These are phyloP conservation scores for Ormyrus rosae DNA, from an alignment of 2,888 invertebrate genomes.

Conservation along the genomic window DNA sequence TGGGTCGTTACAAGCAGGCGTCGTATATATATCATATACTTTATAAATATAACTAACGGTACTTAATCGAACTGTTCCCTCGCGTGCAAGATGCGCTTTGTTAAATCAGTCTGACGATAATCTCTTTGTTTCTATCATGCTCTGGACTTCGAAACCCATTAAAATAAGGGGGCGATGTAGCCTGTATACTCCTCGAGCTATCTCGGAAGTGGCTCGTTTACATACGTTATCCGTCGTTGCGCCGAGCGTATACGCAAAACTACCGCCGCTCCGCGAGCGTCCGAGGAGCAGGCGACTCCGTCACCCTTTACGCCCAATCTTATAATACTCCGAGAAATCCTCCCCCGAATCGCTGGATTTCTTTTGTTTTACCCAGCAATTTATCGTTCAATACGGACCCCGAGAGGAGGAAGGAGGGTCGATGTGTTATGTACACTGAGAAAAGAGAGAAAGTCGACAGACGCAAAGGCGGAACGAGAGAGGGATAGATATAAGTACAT, in stretches of 20 bases:
- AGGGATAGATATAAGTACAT: constrained; percentile 3
- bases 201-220: constrained; percentile 24
- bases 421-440: not conserved
- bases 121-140: constrained; percentile 52
- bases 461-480: not conserved
- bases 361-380: too few species aligned
- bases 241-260: too few species aligned
- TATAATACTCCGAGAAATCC: too few species aligned
- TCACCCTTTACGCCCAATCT: too few species aligned
- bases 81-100: constrained; percentile 52
- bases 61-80: constrained; percentile 53
- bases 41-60: constrained; percentile 48
- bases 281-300: too few species aligned
- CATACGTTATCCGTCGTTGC: not conserved
- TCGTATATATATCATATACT: constrained; percentile 32
- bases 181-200: constrained; percentile 1
- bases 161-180: constrained; percentile 30
- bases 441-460: constrained; percentile 48
- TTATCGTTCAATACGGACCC: not conserved
- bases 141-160: constrained; percentile 38
- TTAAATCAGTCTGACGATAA: constrained; percentile 54
- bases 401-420: constrained; percentile 21
- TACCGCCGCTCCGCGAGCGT: too few species aligned
- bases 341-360: too few species aligned
- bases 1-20: constrained; percentile 52